Percentiles rank a stretch among this genome's conserved stretches.
Evolutionary conservation across 2,888 invertebrate species (phyloP).

Genomic region (Apocheima hispidaria): DNA sequence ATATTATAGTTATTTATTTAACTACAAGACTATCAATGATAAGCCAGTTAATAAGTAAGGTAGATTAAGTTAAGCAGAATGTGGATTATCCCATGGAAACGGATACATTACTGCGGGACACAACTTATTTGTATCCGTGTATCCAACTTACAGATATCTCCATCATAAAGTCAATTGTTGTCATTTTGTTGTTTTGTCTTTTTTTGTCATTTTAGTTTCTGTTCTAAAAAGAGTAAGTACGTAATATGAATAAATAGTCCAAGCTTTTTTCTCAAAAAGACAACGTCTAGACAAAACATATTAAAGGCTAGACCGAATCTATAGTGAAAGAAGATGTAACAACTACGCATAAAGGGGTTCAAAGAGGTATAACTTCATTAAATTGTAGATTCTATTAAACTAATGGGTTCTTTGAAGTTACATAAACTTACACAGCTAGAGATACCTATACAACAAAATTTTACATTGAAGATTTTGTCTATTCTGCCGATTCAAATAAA

Average conservation of each 20-base stretch:
- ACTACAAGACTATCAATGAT: neutral
- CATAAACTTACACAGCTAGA: no score
- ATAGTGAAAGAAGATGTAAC: neutral
- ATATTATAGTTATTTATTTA: neutral
- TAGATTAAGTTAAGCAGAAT: no score
- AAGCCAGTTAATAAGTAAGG: neutral
- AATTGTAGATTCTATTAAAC: no score
- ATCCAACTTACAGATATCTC: no score
- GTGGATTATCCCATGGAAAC: neutral
- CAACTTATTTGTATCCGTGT: neutral
- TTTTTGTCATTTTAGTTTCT: no score
- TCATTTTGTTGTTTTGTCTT: no score
- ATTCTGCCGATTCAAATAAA: no score
- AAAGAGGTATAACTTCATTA: neutral
- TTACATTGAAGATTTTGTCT: no score
- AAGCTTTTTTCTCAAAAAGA: neutral
- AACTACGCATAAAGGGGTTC: neutral
- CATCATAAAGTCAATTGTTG: no score
- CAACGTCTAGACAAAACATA: neutral
- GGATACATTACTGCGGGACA: neutral
- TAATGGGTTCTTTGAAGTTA: neutral
- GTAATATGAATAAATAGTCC: neutral
- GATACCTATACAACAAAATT: no score
- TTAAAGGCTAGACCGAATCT: slow-evolving; percentile 7
- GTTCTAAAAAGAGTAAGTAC: neutral